Conservation (phyloP, 2,113 vertebrate species). For the Crotalus helleri region DNA sequence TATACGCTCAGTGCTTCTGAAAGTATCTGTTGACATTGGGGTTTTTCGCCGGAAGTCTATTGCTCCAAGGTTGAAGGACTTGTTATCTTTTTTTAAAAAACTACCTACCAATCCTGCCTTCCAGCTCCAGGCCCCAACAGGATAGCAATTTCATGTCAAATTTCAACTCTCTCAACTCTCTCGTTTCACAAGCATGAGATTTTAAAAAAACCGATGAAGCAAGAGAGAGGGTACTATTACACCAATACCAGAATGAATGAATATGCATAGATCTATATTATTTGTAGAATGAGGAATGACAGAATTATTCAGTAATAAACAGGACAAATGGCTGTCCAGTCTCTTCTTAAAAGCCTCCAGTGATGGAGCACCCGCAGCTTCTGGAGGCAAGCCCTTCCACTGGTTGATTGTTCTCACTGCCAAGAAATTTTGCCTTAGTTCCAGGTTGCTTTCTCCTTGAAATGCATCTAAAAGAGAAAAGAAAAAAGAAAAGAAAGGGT, state of each 20-base stretch:
- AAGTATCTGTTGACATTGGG: constrained; percentile 57
- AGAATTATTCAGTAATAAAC: no score
- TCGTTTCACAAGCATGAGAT: constrained; percentile 35
- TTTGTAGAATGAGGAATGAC: neutral
- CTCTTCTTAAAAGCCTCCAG: no score
- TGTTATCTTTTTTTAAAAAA: constrained; percentile 40
- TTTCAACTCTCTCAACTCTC: constrained; percentile 19
- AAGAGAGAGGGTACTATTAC: constrained; percentile 23
- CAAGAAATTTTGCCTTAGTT: no score
- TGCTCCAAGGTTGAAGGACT: constrained; percentile 51
- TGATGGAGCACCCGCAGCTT: no score
- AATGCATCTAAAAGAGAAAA: no score
- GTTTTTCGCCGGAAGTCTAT: constrained; percentile 46
- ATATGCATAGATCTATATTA: neutral
- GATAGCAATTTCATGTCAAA: constrained; percentile 40
- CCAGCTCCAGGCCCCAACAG: constrained; percentile 47
- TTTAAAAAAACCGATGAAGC: constrained; percentile 28
- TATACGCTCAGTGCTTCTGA: constrained; percentile 41
- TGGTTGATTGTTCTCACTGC: no score
- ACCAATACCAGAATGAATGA: neutral
- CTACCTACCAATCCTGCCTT: constrained; percentile 44
- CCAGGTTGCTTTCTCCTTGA: no score
- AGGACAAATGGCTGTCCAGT: no score
- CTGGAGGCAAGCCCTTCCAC: no score
- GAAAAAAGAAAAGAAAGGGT: neutral